phyloP scores from a whole-genome alignment of 2,888 invertebrate species.

The Thera britannica region DNA sequence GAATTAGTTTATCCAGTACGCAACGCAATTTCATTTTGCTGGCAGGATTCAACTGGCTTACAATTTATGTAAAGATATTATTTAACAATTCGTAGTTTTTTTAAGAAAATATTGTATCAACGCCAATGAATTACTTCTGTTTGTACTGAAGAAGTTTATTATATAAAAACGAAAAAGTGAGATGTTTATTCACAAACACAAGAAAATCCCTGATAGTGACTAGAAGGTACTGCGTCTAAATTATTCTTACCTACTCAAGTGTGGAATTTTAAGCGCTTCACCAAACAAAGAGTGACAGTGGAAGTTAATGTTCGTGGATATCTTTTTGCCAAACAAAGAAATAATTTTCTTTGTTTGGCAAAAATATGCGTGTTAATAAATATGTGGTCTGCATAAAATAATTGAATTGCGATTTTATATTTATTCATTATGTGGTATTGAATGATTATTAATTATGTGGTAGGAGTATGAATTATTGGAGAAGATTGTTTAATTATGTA shows the following conservation, averaged over 20 bases:
- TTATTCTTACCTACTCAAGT: background rate
- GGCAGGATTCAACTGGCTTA: constrained; percentile 5
- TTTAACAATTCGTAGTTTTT: background rate
- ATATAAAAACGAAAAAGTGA: no score
- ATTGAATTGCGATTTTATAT: no score
- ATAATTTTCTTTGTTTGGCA: background rate
- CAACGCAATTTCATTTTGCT: constrained; percentile 28
- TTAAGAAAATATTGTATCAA: no score
- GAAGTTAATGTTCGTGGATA: background rate
- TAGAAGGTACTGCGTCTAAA: constrained; percentile 4
- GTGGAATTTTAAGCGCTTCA: constrained; percentile 1
- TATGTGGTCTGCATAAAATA: background rate
- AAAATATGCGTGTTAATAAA: background rate
- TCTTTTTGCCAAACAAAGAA: constrained; percentile 6
- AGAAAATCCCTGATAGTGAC: constrained; percentile 2
- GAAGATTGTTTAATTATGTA: no score
- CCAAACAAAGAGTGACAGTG: constrained; percentile 2
- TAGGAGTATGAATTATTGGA: no score
- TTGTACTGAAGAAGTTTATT: no score
- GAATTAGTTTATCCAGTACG: constrained; percentile 26
- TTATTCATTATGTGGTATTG: no score
- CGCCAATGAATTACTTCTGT: no score
- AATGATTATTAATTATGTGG: no score
- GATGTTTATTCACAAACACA: background rate
- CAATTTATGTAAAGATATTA: constrained; percentile 5